phyloP scores from a whole-genome alignment of 2,888 invertebrate species.

The Platerodrilus igneus region DNA sequence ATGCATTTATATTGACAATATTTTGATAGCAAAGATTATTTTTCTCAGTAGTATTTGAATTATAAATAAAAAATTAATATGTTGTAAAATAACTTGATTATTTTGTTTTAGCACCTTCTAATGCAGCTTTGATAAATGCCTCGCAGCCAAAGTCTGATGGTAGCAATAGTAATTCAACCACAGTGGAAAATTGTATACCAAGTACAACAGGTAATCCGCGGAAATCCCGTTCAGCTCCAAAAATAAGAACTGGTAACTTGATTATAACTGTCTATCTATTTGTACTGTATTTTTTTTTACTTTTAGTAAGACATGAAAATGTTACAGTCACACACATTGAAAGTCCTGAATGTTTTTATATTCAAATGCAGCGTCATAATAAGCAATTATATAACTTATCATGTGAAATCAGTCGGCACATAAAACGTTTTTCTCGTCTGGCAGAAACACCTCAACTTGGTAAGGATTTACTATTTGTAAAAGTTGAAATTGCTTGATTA shows the following conservation, averaged over 20 bases:
- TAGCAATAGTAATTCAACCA: background rate
- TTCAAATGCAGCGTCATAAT: slow-evolving; percentile 50
- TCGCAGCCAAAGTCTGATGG: background rate
- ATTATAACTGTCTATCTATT: background rate
- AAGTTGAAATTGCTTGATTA: too few species aligned
- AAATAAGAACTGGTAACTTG: slow-evolving; percentile 3
- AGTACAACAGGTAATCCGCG: background rate
- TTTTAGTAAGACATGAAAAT: slow-evolving; percentile 42
- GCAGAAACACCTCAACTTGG: slow-evolving; percentile 32
- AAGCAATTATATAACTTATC: slow-evolving; percentile 11
- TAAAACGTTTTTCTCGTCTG: slow-evolving; percentile 26
- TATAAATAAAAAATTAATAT: too few species aligned
- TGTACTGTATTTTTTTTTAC: background rate
- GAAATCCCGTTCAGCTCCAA: background rate
- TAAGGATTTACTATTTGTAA: slow-evolving; percentile 28
- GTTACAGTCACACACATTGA: slow-evolving; percentile 55
- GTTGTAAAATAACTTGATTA: too few species aligned
- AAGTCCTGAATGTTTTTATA: slow-evolving; percentile 61
- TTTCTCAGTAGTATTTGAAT: too few species aligned
- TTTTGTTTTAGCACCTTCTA: slow-evolving; percentile 1
- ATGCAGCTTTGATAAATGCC: background rate
- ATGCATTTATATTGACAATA: too few species aligned
- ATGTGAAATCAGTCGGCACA: slow-evolving; percentile 21
- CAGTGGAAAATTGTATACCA: slow-evolving; percentile 1
- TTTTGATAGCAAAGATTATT: too few species aligned